Conservation (phyloP, 1,140 invertebrate species). For the Bombus soroeensis region DNA sequence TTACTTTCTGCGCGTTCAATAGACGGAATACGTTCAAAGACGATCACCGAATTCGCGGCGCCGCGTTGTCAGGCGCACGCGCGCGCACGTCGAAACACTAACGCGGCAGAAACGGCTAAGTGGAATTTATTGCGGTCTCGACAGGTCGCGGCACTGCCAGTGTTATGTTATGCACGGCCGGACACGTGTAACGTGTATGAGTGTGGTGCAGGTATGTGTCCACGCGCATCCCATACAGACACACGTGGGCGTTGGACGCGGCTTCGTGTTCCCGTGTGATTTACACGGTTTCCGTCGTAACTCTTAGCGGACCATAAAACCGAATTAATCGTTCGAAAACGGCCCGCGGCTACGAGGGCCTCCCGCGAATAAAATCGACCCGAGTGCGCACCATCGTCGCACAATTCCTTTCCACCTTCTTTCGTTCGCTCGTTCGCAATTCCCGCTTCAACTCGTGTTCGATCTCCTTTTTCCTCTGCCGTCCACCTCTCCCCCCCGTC, state of each 20-base stretch:
- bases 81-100: constrained; percentile 49
- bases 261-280: constrained; percentile 43
- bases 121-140: constrained; percentile 68
- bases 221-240: constrained; percentile 10
- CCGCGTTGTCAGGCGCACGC: constrained; percentile 4
- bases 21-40: neutral
- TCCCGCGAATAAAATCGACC: constrained; percentile 56
- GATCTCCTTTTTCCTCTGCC: constrained; percentile 31
- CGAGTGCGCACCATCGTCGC: neutral
- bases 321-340: constrained; percentile 64
- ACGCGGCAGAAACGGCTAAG: constrained; percentile 60
- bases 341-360: constrained; percentile 32
- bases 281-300: constrained; percentile 59
- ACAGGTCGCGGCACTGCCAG: constrained; percentile 57
- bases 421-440: neutral
- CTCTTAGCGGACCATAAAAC: constrained; percentile 58
- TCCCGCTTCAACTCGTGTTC: neutral
- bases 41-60: neutral
- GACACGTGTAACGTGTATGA: constrained; percentile 10
- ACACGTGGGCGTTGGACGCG: constrained; percentile 47
- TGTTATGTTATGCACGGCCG: constrained; percentile 52
- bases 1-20: neutral
- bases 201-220: constrained; percentile 11
- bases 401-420: neutral
- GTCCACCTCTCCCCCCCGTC: neutral